Evolutionary conservation across 53 echinoderm and acorn worm species (phyloP).

Genomic region (Antedon mediterranea): DNA sequence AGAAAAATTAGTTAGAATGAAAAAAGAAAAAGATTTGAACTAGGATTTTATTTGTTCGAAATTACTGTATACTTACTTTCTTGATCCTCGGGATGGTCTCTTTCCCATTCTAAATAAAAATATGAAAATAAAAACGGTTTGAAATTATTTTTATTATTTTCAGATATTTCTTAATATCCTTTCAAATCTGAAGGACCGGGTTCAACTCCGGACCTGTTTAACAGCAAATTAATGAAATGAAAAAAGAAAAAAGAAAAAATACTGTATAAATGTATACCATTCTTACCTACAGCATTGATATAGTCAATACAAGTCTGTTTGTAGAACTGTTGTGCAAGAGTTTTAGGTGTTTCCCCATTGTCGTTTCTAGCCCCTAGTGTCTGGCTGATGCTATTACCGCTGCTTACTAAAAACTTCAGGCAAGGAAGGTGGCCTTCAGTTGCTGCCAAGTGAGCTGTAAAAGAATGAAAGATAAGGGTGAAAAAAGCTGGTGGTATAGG

Average conservation of each 20-base stretch:
- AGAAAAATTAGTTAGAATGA: too few species aligned
- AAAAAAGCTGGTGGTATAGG: not conserved
- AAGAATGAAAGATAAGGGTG: not conserved
- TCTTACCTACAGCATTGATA: slow-evolving; percentile 88
- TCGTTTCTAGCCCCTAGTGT: slow-evolving; percentile 85
- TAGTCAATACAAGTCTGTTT: slow-evolving; percentile 99
- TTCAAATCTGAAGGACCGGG: too few species aligned
- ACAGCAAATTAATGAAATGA: not conserved
- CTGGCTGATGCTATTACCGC: slow-evolving; percentile 55
- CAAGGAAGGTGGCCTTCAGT: slow-evolving; percentile 88
- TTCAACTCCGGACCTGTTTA: too few species aligned
- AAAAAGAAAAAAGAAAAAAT: not conserved
- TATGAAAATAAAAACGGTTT: not conserved
- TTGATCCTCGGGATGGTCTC: slow-evolving; percentile 92
- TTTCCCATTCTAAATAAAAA: slow-evolving; percentile 74
- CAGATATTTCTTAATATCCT: too few species aligned
- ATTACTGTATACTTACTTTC: slow-evolving; percentile 99
- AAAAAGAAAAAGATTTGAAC: too few species aligned
- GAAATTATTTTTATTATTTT: too few species aligned
- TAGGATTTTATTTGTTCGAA: too few species aligned
- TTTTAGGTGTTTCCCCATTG: slow-evolving; percentile 97
- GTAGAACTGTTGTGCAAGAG: slow-evolving; percentile 91
- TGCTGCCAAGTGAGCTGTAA: slow-evolving; percentile 75
- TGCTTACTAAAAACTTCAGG: slow-evolving; percentile 88
- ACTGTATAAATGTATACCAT: not conserved